Evolutionary conservation across 2,888 invertebrate species (phyloP), one percentile per base, ranked within the genome.

Genomic region (Phortica magna): DNA sequence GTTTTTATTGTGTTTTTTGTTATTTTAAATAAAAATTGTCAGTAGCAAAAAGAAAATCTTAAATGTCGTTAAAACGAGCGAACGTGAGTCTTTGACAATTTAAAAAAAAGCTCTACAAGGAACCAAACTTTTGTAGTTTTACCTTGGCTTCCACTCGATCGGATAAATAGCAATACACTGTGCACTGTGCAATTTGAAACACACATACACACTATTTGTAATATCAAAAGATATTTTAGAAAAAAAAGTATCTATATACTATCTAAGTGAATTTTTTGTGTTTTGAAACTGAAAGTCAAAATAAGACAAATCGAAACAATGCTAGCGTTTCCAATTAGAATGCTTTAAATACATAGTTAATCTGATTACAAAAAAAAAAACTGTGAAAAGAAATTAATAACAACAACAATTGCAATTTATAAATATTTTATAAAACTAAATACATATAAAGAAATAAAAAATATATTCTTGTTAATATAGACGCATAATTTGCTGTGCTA

Each of bases 71-170:
- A 61, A 61, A 81, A 83, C 82, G 70, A 80, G 78, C 88, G 86
- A 84, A 85, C 85, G 85, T 85, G 85, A 85, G 88, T 85, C 88
- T 85, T 85, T 83, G 82, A 86, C 79, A 81, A 83, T 87, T 87
- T 86, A 4, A 31, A 31, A 83, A 87, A 85, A 76, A 78, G 84
- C 48, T n/a, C 84, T 81, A 87, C 83, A 87, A 85, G 88, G 85
- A 85, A 85, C 88, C 84, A 70, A 41, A 70, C 17, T 12, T 43
- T 9, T 42, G 17, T 48, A 88, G 86, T 82, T 88, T 85, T 84
- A 85, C 88, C 85, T 88, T 85, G 85, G 65, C 31, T 65, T 65
- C 41, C 14, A 19, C 59, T 31, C 5, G 31, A 31, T 31, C 31
- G 31, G 12, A 61, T 61, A 22, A 61, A 61, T 17, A 17, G 19